These are phyloP conservation scores for Eupithecia insigniata DNA, from an alignment of 2,888 invertebrate species.

Conservation along the genomic window DNA sequence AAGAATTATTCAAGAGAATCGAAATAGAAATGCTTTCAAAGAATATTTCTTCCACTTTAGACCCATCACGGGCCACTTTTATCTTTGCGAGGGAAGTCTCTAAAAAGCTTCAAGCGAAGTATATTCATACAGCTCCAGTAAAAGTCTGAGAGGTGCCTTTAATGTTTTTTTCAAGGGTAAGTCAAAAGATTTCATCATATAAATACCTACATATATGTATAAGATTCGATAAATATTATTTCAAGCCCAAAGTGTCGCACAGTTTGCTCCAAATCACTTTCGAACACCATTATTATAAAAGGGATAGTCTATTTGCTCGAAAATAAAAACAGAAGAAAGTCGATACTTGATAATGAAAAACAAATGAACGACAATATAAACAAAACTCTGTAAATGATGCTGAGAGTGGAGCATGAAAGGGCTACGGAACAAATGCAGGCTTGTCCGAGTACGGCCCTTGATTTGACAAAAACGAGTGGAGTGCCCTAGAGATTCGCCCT, in stretches of 20 bases:
- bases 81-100: conserved; percentile 21
- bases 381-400: conserved; percentile 20
- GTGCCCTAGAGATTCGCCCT: conserved; percentile 59
- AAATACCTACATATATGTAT: neutral
- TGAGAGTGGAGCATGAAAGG: conserved; percentile 26
- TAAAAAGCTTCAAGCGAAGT: conserved; percentile 29
- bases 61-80: conserved; percentile 28
- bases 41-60: conserved; percentile 23
- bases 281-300: too few species aligned
- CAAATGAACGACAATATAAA: conserved; percentile 24
- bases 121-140: conserved; percentile 27
- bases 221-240: neutral
- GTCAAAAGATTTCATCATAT: neutral
- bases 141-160: conserved; percentile 22
- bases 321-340: neutral
- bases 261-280: neutral
- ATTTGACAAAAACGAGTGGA: conserved; percentile 67
- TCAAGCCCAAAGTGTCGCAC: neutral
- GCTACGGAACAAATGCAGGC: conserved; percentile 40
- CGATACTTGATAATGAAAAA: conserved; percentile 13
- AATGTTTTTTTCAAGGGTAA: conserved; percentile 9
- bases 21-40: conserved; percentile 20
- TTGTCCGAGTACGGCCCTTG: conserved; percentile 49
- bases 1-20: conserved; percentile 1
- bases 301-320: too few species aligned